Percentiles rank a stretch among this genome's conserved stretches.
phyloP scores from a whole-genome alignment of 64 coral and sea anemone species.

The Dendrophyllia cribrosa region DNA sequence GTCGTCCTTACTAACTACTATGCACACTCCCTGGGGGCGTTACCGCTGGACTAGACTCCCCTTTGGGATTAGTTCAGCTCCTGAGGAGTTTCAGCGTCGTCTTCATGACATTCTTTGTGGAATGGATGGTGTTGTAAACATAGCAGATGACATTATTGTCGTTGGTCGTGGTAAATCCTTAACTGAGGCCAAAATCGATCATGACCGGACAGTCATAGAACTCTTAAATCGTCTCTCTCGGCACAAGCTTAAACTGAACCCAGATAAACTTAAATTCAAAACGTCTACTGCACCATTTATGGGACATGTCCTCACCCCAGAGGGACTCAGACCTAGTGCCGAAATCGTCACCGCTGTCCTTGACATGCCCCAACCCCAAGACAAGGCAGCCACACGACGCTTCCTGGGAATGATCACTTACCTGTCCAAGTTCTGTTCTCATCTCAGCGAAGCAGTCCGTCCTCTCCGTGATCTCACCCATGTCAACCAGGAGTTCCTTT shows the following conservation, averaged over 20 bases:
- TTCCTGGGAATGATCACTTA: too few species aligned
- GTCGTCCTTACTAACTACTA: background rate
- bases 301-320: too few species aligned
- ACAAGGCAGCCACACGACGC: too few species aligned
- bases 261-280: constrained; percentile 62
- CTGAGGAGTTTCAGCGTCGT: constrained; percentile 49
- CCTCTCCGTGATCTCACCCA: too few species aligned
- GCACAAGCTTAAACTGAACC: constrained; percentile 61
- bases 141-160: constrained; percentile 49
- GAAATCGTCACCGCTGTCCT: constrained; percentile 38
- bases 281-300: constrained; percentile 44
- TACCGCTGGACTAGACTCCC: background rate
- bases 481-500: too few species aligned
- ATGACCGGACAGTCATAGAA: constrained; percentile 52
- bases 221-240: constrained; percentile 29
- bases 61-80: constrained; percentile 9
- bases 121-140: too few species aligned
- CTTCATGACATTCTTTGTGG: constrained; percentile 37
- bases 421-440: constrained; percentile 52
- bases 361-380: too few species aligned
- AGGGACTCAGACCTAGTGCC: background rate
- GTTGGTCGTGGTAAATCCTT: constrained; percentile 22
- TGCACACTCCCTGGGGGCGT: background rate
- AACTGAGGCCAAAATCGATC: constrained; percentile 23
- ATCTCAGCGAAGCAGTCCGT: too few species aligned